phyloP scores from a whole-genome alignment of 2,888 invertebrate species.

The Cephalotes varians region DNA sequence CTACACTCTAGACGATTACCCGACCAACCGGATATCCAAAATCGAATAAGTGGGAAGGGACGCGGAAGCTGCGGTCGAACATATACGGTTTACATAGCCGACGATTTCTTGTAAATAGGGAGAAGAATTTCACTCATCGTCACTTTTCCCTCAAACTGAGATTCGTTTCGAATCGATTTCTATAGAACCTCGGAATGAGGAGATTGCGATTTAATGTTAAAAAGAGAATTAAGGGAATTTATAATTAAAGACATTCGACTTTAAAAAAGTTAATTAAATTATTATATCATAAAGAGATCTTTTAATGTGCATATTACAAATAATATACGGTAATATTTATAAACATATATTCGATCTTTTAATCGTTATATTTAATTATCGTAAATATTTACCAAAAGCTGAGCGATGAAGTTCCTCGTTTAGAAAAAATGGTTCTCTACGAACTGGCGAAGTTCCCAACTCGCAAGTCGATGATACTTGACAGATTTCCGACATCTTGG shows the following conservation, averaged over 20 bases:
- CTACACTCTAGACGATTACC: constrained; percentile 48
- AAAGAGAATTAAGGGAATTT: not conserved
- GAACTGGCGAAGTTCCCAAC: constrained; percentile 7
- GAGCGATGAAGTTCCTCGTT: constrained; percentile 68
- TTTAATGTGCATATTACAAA: not conserved
- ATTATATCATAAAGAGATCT: not conserved
- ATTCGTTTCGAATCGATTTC: not conserved
- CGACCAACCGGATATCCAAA: constrained; percentile 34
- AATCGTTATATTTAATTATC: not conserved
- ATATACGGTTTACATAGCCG: constrained; percentile 40
- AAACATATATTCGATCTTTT: not conserved
- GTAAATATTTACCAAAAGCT: constrained; percentile 64
- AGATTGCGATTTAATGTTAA: not conserved
- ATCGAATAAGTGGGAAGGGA: constrained; percentile 30
- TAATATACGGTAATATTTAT: not conserved
- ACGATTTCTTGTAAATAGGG: constrained; percentile 50
- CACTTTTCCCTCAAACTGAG: constrained; percentile 9
- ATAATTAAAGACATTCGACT: not conserved
- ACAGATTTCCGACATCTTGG: constrained; percentile 60
- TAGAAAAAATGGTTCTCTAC: constrained; percentile 68
- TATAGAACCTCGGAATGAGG: not conserved
- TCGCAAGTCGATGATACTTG: constrained; percentile 48
- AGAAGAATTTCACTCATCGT: constrained; percentile 57
- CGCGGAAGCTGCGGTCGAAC: constrained; percentile 28
- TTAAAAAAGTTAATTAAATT: no score